phyloP scores from a whole-genome alignment of 2,888 invertebrate species.

The Oxycera nigricornis region DNA sequence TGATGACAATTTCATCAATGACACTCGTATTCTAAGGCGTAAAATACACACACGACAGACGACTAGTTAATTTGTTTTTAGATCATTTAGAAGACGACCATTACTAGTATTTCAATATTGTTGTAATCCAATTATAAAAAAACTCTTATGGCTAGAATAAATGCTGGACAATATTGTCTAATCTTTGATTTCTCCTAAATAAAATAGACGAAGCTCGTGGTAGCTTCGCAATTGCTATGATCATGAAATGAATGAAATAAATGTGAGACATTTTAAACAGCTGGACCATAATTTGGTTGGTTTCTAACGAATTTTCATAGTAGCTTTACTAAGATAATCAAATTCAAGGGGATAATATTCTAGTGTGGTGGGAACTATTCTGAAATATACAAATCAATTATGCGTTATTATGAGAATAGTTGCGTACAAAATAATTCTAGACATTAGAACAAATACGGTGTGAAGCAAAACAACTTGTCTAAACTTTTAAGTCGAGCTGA shows the following conservation, averaged over 20 bases:
- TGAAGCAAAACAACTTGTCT: too few species aligned
- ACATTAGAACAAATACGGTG: too few species aligned
- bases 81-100: neutral
- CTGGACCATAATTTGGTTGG: neutral
- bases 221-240: neutral
- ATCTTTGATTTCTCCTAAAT: neutral
- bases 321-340: too few species aligned
- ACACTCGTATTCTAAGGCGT: neutral
- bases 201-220: neutral
- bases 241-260: neutral
- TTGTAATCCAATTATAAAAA: conserved; percentile 20
- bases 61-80: neutral
- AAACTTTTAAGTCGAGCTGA: too few species aligned
- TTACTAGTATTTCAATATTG: conserved; percentile 21
- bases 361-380: too few species aligned
- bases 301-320: neutral
- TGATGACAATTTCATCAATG: neutral
- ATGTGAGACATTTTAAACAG: neutral
- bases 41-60: neutral
- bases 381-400: too few species aligned
- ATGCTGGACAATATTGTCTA: conserved; percentile 26
- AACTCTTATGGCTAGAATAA: conserved; percentile 36
- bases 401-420: too few species aligned
- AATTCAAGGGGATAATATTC: too few species aligned
- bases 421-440: too few species aligned